Base-by-base conservation (phyloP, 2,888 invertebrate species). In the Conus canariensis region DNA sequence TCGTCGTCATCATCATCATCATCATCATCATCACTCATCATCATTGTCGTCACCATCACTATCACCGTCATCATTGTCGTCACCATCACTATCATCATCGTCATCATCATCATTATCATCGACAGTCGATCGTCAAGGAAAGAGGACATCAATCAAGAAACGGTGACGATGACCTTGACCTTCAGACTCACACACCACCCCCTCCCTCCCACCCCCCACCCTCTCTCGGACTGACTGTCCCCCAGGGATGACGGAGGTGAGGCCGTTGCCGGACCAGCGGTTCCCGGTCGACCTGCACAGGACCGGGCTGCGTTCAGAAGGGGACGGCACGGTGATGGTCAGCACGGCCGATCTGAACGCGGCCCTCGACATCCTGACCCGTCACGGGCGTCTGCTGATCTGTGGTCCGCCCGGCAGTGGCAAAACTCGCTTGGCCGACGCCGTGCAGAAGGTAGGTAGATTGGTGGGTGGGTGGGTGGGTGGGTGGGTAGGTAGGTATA, bases 311-410 rank as follows among this genome's bases (percentile, higher is more conserved):
- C 64, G 64, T 64, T 64, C 64, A 64, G 22, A 22, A 12, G 77
- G 12, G 3, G 30, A 30, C 12, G 30, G 30, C 30, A 30, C 25
- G 9, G 77, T 80, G 9, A 9, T 25, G 77, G 77, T 45, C 30
- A 30, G 77, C 77, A 80, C 77, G 30, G 77, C 77, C 7, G 77
- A 80, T 30, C 77, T 80, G 30, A 80, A 80, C 30, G 77, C 77
- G 2, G 77, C 77, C 77, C 77, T 80, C 12, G 77, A 25, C 77
- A 80, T 80, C 12, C 77, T 80, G 30, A 16, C 12, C 77, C 10
- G 22, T 1, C 77, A 45, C 77, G 77, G 77, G 30, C 77, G 77
- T 3, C 77, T 80, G 12, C 9, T 80, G 30, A 80, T 80, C 77
- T 30, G 77, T 80, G 77, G 77, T 10, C 77, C 77, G 12, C 77